A percentile compares a stretch with the other conserved stretches of the same genome.
Evolutionary conservation across 2,113 vertebrate genomes (phyloP).

Genomic region (Meleagris gallopavo): DNA sequence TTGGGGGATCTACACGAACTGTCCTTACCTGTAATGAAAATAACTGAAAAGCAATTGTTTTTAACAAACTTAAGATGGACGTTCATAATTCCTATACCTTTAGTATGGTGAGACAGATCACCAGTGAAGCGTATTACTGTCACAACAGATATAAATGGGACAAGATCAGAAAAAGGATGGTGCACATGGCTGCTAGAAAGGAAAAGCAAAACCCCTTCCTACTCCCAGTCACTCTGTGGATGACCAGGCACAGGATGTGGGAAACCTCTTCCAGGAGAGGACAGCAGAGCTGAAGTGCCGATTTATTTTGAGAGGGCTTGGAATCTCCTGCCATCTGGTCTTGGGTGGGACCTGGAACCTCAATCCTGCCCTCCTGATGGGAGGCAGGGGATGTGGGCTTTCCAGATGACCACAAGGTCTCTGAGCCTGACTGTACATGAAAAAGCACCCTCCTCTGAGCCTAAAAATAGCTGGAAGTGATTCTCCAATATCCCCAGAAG

Average conservation of each 20-base stretch:
- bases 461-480: background rate
- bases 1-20: too few species aligned
- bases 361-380: background rate
- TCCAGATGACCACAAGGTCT: accelerated
- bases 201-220: background rate
- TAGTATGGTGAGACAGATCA: too few species aligned
- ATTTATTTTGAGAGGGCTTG: background rate
- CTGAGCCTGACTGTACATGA: background rate
- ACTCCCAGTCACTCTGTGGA: background rate
- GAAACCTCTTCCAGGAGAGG: background rate
- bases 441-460: background rate
- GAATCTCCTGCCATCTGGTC: background rate
- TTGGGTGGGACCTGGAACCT: background rate
- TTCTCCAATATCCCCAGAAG: background rate
- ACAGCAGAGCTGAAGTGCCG: background rate
- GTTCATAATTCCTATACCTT: too few species aligned
- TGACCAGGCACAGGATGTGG: accelerated
- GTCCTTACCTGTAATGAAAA: too few species aligned
- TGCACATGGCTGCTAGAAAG: accelerated
- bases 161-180: background rate
- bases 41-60: too few species aligned
- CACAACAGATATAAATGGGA: accelerated
- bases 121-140: too few species aligned
- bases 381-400: background rate
- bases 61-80: too few species aligned